phyloP scores from a whole-genome alignment of 1,140 invertebrate genomes.

The Danaus plexippus region DNA sequence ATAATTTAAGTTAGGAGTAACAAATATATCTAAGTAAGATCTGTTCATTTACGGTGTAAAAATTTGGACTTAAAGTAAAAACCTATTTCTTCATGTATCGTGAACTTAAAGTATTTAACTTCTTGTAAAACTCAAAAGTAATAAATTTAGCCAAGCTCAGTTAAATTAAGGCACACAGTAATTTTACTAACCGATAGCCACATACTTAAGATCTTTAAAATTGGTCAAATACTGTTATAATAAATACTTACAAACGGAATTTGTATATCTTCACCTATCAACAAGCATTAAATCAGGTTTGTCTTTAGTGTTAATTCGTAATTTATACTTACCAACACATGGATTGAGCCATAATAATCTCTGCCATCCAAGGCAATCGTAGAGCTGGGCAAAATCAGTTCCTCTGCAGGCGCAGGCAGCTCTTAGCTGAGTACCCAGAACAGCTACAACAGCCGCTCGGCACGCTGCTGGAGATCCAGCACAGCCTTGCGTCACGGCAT shows the following conservation, averaged over 20 bases:
- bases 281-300: too few relatives aligned
- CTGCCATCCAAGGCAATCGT: constrained; percentile 91
- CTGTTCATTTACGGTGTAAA: too few relatives aligned
- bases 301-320: too few relatives aligned
- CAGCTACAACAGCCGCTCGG: constrained; percentile 85
- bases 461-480: constrained; percentile 87
- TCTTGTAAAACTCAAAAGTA: too few relatives aligned
- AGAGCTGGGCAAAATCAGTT: constrained; percentile 84
- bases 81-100: too few relatives aligned
- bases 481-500: constrained; percentile 89
- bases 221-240: background rate
- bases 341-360: constrained; percentile 92
- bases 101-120: too few relatives aligned
- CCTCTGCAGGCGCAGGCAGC: constrained; percentile 89
- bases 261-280: too few relatives aligned
- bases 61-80: too few relatives aligned
- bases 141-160: too few relatives aligned
- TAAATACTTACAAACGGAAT: background rate
- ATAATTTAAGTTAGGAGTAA: too few relatives aligned
- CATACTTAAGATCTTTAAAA: background rate
- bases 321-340: constrained; percentile 84
- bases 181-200: constrained; percentile 1
- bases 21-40: too few relatives aligned
- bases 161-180: background rate
- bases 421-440: constrained; percentile 87